Evolutionary conservation across 2,113 vertebrate species (phyloP), one percentile per base, ranked within the genome.

Genomic region (Calyptomena viridis): DNA sequence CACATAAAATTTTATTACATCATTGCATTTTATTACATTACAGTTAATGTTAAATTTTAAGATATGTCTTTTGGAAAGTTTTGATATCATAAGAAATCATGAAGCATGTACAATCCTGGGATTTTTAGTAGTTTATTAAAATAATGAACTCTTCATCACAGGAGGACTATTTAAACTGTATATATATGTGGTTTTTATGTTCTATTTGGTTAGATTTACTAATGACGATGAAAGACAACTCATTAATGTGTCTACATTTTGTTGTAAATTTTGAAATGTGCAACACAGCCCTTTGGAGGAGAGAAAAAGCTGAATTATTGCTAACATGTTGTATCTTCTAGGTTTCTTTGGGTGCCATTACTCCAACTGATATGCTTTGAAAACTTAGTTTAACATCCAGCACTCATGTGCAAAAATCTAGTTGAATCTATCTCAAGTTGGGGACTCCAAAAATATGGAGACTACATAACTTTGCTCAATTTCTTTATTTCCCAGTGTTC

Each of bases 1-100:
- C 25, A 28, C 7, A 4, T 90, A 79, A 86, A 89, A 68, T 77
- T 93, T 95, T 88, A 93, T 95, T 46, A 81, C 93, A 79, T 80
- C 2, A 1, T 95, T 88, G 83, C 14, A 37, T 90, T 91, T 92
- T 94, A 95, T 95, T 96, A 25, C 55, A 58, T 84, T 56, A 30
- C 35, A 77, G 63, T 84, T 59, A 74, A 33, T 80, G 87, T 75
- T 79, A 92, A 83, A 55, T 82, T 66, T 91, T 52, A 68, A 71
- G 76, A 40, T 78, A 6, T 14, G 9, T 55, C 64, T 89, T 87
- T 78, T 71, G 33, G 56, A 91, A 84, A 58, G 20, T 44, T 55
- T 63, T 80, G 58, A 27, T 77, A 69, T 40, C 6, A 23, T 88
- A 84, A 78, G 40, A 91, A 94, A 82, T 62, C 37, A 80, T 74